Evolutionary conservation across 2,888 invertebrate species (phyloP), one percentile per base, ranked within the genome.

Genomic region (Acrobasis repandana): DNA sequence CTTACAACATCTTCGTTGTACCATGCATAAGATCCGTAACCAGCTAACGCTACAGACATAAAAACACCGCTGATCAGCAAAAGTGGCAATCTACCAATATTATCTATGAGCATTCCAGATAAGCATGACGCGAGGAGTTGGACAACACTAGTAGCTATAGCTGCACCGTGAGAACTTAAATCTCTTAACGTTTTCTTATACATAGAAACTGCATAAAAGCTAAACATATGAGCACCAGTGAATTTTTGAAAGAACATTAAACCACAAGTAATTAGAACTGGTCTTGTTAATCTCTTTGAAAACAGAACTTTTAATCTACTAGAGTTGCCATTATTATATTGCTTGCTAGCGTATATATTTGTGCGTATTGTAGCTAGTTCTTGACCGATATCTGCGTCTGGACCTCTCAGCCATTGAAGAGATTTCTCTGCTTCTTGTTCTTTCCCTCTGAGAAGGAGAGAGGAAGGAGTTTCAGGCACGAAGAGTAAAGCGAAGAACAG

Each of bases 381-480:
- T 64, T 95, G 93, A 48, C 95, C 90, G 56, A 97, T 94, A 85
- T 97, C 96, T 2, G 95, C 95, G 56, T 95, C 94, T 1, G 95
- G 94, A 9, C 96, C 96, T 67, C 97, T 91, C 0, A 98, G 89
- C 96, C 96, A 97, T 73, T 95, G 94, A 38, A 98, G 85, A 4
- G 97, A 95, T 69, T 93, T 92, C 50, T 95, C 93, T 2, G 96
- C 97, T 77, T 96, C 95, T 67, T 94, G 94, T 73, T 96, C 96
- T 71, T 94, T 93, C 28, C 96, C 96, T 73, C 95, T 93, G 33
- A 96, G 90, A 11, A 96, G 94, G 57, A 97, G 91, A 83, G 95
- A 96, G 64, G 97, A 96, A 9, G 98, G 98, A 18, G 97, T 97
- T 90, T 98, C 98, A 0, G 98, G 98, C 66, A 97, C 94, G 79